Evolutionary conservation across 2,888 invertebrate genomes (phyloP).

Genomic region (Pseudolycoriella hygida): DNA sequence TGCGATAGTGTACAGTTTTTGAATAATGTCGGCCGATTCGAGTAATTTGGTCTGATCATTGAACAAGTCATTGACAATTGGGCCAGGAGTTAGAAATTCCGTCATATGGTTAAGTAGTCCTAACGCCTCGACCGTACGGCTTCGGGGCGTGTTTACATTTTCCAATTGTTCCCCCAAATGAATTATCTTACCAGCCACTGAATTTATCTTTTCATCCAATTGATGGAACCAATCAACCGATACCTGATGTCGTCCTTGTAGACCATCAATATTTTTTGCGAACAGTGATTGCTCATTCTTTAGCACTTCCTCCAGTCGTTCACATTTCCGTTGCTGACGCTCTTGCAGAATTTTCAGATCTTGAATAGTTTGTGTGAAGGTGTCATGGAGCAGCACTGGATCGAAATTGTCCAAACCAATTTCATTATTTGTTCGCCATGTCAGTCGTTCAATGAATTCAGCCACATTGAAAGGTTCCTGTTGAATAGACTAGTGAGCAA

Average conservation of each 20-base stretch:
- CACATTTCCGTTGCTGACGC: slow-evolving; percentile 70
- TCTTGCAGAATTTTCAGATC: slow-evolving; percentile 61
- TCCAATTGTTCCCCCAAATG: slow-evolving; percentile 98
- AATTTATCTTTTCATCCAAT: slow-evolving; percentile 87
- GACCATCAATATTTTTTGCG: slow-evolving; percentile 58
- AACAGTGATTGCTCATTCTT: slow-evolving; percentile 76
- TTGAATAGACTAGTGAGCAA: neutral
- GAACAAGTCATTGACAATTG: slow-evolving; percentile 70
- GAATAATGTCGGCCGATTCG: slow-evolving; percentile 93
- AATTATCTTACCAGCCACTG: slow-evolving; percentile 91
- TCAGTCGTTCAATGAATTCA: slow-evolving; percentile 92
- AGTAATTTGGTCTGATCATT: slow-evolving; percentile 59
- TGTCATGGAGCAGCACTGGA: slow-evolving; percentile 72
- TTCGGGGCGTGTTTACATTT: slow-evolving; percentile 85
- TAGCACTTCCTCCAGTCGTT: slow-evolving; percentile 59
- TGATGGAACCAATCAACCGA: slow-evolving; percentile 80
- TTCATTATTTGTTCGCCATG: slow-evolving; percentile 79
- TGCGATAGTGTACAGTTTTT: slow-evolving; percentile 86
- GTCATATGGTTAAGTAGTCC: slow-evolving; percentile 81
- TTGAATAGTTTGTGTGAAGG: slow-evolving; percentile 85
- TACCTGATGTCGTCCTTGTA: slow-evolving; percentile 74
- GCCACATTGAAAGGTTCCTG: slow-evolving; percentile 94
- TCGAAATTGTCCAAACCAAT: slow-evolving; percentile 57
- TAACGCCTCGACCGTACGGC: slow-evolving; percentile 88
- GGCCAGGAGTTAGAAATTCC: slow-evolving; percentile 77